Percentiles rank a stretch among this genome's conserved stretches.
phyloP scores from a whole-genome alignment of 2,113 vertebrate species.

The Gracilinanus agilis region DNA sequence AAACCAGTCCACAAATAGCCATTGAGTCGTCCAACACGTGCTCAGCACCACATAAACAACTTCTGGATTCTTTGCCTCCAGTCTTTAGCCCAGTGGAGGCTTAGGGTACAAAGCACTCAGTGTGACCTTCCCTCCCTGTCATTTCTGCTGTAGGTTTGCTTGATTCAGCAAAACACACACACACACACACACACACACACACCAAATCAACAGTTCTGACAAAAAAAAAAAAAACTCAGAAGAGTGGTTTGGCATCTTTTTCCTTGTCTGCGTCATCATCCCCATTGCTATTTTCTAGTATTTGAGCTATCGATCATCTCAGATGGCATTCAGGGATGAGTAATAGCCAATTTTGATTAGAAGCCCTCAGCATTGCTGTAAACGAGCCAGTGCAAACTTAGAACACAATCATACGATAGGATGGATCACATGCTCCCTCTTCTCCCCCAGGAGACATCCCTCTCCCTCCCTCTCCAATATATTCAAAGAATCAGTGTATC shows the following conservation, averaged over 20 bases:
- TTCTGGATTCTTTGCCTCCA: rapidly evolving
- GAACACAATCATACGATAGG: constrained; percentile 71
- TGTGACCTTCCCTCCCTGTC: neutral
- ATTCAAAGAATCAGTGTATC: constrained; percentile 49
- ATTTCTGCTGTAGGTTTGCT: neutral
- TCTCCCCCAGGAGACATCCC: too few species aligned
- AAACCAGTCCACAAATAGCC: neutral
- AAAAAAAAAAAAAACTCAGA: constrained; percentile 2
- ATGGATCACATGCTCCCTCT: constrained; percentile 52
- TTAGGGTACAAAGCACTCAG: neutral
- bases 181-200: too few species aligned
- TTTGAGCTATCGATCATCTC: constrained; percentile 57
- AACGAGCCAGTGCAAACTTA: constrained; percentile 73
- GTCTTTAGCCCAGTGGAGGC: neutral
- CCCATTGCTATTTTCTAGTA: constrained; percentile 43
- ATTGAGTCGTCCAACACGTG: neutral
- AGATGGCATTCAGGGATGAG: constrained; percentile 55
- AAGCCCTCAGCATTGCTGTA: constrained; percentile 64
- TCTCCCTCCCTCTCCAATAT: constrained; percentile 1
- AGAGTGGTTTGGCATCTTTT: neutral
- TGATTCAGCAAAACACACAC: neutral
- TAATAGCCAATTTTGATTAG: constrained; percentile 61
- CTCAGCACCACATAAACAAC: rapidly evolving
- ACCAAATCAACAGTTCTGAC: neutral
- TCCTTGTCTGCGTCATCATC: neutral